These are phyloP conservation scores for Epistrophella euchroma DNA, from an alignment of 2,888 invertebrate genomes.

Conservation along the genomic window DNA sequence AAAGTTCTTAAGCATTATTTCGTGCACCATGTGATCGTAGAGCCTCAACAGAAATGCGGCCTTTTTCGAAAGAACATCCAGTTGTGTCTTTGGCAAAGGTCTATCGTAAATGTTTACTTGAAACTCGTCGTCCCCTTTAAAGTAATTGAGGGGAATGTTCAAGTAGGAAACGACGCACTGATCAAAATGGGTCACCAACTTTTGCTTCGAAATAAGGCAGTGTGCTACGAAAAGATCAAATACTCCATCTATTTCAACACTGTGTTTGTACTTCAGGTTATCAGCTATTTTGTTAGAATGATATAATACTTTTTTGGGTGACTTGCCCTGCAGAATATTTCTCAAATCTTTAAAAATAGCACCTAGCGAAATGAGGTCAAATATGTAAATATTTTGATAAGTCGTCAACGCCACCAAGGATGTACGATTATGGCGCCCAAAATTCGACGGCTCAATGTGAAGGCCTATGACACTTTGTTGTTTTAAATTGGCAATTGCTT, in stretches of 20 bases:
- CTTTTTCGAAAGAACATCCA: conserved; percentile 77
- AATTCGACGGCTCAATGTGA: conserved; percentile 77
- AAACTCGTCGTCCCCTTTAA: conserved; percentile 53
- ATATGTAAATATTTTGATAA: conserved; percentile 77
- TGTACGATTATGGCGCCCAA: conserved; percentile 77
- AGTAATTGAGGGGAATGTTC: conserved; percentile 77
- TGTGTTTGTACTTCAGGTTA: conserved; percentile 78
- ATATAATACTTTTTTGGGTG: conserved; percentile 78
- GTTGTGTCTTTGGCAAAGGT: conserved; percentile 72
- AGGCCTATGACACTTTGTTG: conserved; percentile 77
- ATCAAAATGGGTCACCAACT: conserved; percentile 68
- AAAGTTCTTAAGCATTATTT: conserved; percentile 78
- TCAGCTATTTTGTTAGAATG: conserved; percentile 78
- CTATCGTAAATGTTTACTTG: conserved; percentile 65
- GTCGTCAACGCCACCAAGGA: conserved; percentile 77
- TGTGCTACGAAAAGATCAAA: conserved; percentile 79
- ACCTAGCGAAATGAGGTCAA: conserved; percentile 78
- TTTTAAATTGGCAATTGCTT: conserved; percentile 78
- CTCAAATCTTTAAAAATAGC: conserved; percentile 78
- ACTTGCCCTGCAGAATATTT: conserved; percentile 77
- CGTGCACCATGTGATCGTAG: conserved; percentile 78
- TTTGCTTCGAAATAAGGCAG: conserved; percentile 75
- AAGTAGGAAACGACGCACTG: conserved; percentile 76
- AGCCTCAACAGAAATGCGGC: conserved; percentile 78
- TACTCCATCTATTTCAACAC: conserved; percentile 76